Conservation (phyloP, 2,888 invertebrate species). For the Volucella bombylans region DNA sequence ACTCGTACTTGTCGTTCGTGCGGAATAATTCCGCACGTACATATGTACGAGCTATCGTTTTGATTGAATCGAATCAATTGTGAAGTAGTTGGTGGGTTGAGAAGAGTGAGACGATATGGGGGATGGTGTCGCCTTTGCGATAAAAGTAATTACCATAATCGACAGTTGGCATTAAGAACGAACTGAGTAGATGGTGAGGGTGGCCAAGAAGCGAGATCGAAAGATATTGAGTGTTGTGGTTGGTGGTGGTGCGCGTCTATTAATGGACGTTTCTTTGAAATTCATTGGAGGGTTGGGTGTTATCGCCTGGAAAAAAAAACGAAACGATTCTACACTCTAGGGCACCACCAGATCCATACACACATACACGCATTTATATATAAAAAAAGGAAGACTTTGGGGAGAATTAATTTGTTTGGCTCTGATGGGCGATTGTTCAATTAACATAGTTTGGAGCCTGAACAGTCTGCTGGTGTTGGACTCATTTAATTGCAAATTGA, state of each 20-base stretch:
- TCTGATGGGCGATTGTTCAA: slow-evolving; percentile 42
- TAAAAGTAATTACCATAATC: slow-evolving; percentile 72
- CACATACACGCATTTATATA: neutral
- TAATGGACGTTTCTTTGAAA: slow-evolving; percentile 39
- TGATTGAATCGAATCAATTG: slow-evolving; percentile 70
- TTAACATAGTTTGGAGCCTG: slow-evolving; percentile 33
- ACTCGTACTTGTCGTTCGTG: neutral
- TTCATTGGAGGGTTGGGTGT: slow-evolving; percentile 33
- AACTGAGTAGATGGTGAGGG: slow-evolving; percentile 18
- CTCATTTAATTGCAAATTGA: slow-evolving; percentile 37
- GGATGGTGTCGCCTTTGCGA: slow-evolving; percentile 55
- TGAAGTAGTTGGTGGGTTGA: slow-evolving; percentile 37
- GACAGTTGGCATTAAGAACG: slow-evolving; percentile 65
- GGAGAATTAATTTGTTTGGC: slow-evolving; percentile 44
- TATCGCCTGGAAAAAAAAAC: slow-evolving; percentile 35
- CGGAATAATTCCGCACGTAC: slow-evolving; percentile 44
- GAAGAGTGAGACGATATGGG: neutral
- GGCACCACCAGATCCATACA: neutral
- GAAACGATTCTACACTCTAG: slow-evolving; percentile 23
- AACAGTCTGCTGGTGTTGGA: slow-evolving; percentile 5
- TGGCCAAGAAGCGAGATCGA: neutral
- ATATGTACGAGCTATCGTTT: slow-evolving; percentile 58
- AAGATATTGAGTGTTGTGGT: neutral
- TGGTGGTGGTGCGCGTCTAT: slow-evolving; percentile 23
- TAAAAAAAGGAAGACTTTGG: neutral